Base-by-base conservation (phyloP, 2,113 vertebrate species). In the Cranoglanis bouderius region DNA sequence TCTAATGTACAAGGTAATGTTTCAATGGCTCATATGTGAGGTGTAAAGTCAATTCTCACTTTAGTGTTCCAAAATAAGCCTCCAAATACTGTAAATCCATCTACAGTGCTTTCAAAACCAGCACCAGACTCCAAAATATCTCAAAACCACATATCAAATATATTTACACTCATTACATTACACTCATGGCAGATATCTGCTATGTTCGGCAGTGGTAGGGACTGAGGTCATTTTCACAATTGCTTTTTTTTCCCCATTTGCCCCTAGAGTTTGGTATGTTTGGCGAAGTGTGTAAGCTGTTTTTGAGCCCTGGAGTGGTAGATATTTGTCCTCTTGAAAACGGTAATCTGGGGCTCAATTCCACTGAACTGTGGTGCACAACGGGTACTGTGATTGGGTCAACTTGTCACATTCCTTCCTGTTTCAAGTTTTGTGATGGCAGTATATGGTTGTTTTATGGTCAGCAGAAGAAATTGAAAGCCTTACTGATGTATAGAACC, bases 141-240 rank as follows among this genome's bases (percentile, higher is more conserved):
- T 67, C 38, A 49, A 18, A 24, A 38, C 21, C 0, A 38, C 77
- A 65, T 26, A 70, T 74, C 26, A 61, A 19, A 51, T 18, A n/a
- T 32, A 80, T 53, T 51, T 18, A n/a, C 5, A 51, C 29, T 51
- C 12, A n/a, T 51, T 18, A n/a, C 5, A 51, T 51, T 18, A n/a
- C 5, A 51, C 29, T 51, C 12, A n/a, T 51, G 49, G 1, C 65
- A 55, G 65, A 32, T 63, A 46, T 1, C 59, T 24, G 35, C 65
- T 43, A 88, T 67, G 57, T 75, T 92, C 86, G 78, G 83, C 74
- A 89, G 55, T 82, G 29, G 10, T 19, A 12, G 29, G 40, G 57
- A 84, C 35, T 59, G 43, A 9, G n/a, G 32, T 55, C 4, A 55
- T 82, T 55, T 82, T 57, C 18, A 35, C n/a, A 35, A 16, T 35